Evolutionary conservation across 92 coral and sea anemone species (phyloP), one percentile per base, ranked within the genome.

Genomic region (Muricea muricata): DNA sequence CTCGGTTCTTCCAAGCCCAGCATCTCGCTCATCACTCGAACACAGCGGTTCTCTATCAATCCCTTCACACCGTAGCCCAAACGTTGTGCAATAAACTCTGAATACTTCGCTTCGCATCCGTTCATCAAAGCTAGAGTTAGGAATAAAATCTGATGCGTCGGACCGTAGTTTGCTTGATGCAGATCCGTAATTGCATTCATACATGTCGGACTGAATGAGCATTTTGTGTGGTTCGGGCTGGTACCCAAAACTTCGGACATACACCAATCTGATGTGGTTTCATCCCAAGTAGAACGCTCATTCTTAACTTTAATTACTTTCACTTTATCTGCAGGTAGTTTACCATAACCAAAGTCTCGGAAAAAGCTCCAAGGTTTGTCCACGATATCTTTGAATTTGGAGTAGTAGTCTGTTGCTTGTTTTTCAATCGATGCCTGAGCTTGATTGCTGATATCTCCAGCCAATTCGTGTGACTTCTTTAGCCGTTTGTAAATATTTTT

Each of bases 181-280:
- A 8, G 63, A 57, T 78, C 83, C 13, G 52, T 78, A 18, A 78
- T 33, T 65, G 71, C 83, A 1, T 18, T 23, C 17, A 58, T 21
- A 17, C 83, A 78, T 33, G 11, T 12, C 14, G 37, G 18, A 29
- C 48, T 56, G 8, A 78, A 78, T 4, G 39, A 20, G 24, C 83
- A 78, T 35, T 78, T 15, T 18, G 68, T 78, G 21, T 78, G 83
- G 37, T 35, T 55, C 0, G 29, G 25, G 45, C 58, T 78, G 13
- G 83, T 33, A 0, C 83, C 83, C 10, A 78, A 29, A 0, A 45
- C 83, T 78, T 78, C 83, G 41, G 83, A 56, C 83, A 78, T 78
- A 33, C 83, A 78, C 1, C 9, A 18, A 46, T 78, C 71, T 1
- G 83, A 78, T 2, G 35, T 33, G 15, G 4, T 20, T n/a, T 78